Conservation (phyloP, 2,113 vertebrate species). For the Upupa epops region DNA sequence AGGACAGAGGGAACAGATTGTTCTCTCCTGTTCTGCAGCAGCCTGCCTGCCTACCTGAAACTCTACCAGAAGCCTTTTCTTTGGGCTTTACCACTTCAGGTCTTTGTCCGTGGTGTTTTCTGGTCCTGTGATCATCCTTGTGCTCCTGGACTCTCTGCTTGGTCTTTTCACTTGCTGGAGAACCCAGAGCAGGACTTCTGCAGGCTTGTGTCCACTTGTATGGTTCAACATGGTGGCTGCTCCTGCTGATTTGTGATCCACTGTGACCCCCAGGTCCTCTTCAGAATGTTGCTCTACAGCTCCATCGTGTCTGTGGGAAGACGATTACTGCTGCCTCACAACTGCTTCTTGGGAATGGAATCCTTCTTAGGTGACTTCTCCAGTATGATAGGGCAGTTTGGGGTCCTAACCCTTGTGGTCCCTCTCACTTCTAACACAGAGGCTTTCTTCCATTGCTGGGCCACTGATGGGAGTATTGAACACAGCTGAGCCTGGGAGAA, state of each 20-base stretch:
- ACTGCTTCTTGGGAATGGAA: not conserved
- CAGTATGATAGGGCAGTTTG: not conserved
- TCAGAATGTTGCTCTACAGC: not conserved
- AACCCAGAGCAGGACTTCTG: not conserved
- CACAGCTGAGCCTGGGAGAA: not conserved
- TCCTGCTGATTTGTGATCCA: not conserved
- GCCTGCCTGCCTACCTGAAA: not conserved
- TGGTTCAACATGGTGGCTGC: rapidly evolving
- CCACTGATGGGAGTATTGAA: not conserved
- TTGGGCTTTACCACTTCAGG: not conserved
- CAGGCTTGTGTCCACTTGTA: too few relatives aligned
- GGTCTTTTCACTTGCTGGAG: not conserved
- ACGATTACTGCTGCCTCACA: too few relatives aligned
- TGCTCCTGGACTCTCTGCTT: not conserved
- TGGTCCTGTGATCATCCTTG: not conserved
- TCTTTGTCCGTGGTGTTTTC: not conserved
- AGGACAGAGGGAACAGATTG: not conserved
- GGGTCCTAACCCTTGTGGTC: not conserved
- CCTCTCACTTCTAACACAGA: not conserved
- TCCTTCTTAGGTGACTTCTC: not conserved
- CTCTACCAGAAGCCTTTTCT: not conserved
- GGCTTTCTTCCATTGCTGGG: not conserved
- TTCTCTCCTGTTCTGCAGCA: not conserved
- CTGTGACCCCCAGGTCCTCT: too few relatives aligned
- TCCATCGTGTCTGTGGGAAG: not conserved